These are phyloP conservation scores for Daphoenositta chrysoptera DNA, from an alignment of 2,113 vertebrate species.

Conservation along the genomic window DNA sequence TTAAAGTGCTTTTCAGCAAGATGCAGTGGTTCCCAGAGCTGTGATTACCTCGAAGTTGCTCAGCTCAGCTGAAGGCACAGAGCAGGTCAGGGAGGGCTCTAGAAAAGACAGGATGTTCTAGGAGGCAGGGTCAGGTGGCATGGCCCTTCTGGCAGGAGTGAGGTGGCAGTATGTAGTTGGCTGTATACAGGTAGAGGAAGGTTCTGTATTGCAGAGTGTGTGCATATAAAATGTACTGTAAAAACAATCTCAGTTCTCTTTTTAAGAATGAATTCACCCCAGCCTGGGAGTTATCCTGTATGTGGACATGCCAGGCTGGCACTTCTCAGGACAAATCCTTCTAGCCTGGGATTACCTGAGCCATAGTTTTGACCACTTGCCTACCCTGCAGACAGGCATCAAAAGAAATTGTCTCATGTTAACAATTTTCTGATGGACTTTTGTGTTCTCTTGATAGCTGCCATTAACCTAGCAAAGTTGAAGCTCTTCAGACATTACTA, in stretches of 20 bases:
- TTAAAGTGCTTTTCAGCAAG: not conserved
- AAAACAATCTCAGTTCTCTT: not conserved
- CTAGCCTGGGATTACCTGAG: not conserved
- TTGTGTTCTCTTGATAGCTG: conserved; percentile 71
- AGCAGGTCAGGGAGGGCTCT: not conserved
- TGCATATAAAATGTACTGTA: not conserved
- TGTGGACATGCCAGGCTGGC: not conserved
- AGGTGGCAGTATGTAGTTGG: not conserved
- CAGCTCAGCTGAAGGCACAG: not conserved
- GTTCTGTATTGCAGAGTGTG: not conserved
- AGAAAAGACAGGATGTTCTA: not conserved
- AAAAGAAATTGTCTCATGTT: not conserved
- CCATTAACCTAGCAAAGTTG: conserved; percentile 86
- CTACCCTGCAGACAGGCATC: not conserved
- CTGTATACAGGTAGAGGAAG: not conserved
- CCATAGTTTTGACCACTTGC: not conserved
- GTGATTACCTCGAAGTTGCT: not conserved
- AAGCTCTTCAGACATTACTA: conserved; percentile 90
- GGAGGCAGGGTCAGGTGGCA: not conserved
- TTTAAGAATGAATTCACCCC: not conserved
- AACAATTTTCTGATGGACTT: not conserved
- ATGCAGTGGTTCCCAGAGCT: not conserved
- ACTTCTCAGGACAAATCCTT: not conserved
- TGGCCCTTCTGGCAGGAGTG: not conserved
- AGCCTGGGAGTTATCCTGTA: not conserved